Conservation (phyloP, 2,888 invertebrate genomes). For the Drosophila koepferae region DNA sequence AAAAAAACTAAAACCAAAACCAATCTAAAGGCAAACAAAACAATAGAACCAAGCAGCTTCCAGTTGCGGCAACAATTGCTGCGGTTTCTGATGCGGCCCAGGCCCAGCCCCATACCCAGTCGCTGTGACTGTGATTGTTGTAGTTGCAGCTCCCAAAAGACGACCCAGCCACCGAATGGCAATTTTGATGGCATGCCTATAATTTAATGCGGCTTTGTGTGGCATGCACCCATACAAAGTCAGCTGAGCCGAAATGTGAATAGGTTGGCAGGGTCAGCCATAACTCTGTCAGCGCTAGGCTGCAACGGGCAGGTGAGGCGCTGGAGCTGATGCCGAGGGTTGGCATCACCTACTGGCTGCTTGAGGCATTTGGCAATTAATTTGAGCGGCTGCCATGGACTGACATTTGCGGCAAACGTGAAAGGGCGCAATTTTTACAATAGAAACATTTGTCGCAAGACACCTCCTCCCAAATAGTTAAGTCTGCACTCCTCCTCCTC, state of each 20-base stretch:
- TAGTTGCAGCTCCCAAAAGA: conserved; percentile 19
- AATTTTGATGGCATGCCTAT: conserved; percentile 59
- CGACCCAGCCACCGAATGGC: conserved; percentile 37
- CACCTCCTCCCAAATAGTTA: conserved; percentile 27
- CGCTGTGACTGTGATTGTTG: not conserved
- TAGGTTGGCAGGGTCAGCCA: conserved; percentile 70
- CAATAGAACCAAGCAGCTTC: conserved; percentile 54
- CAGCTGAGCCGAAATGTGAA: conserved; percentile 71
- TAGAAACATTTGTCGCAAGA: conserved; percentile 68
- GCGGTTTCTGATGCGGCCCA: conserved; percentile 51
- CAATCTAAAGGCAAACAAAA: conserved; percentile 65
- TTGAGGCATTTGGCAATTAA: conserved; percentile 65
- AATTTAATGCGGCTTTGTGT: conserved; percentile 66
- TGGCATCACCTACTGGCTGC: conserved; percentile 2
- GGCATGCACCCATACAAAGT: conserved; percentile 63
- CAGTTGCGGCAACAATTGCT: conserved; percentile 42
- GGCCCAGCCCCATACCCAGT: conserved; percentile 38
- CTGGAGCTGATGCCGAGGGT: not conserved
- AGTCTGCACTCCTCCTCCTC: not conserved
- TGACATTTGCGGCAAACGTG: conserved; percentile 73
- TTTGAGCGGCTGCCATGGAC: conserved; percentile 58
- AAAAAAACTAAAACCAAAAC: conserved; percentile 31
- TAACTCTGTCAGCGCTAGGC: conserved; percentile 17
- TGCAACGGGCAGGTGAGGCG: conserved; percentile 2
- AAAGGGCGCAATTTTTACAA: conserved; percentile 70